Conservation (phyloP, 2,888 invertebrate species). For the Tolmerus cingulatus region DNA sequence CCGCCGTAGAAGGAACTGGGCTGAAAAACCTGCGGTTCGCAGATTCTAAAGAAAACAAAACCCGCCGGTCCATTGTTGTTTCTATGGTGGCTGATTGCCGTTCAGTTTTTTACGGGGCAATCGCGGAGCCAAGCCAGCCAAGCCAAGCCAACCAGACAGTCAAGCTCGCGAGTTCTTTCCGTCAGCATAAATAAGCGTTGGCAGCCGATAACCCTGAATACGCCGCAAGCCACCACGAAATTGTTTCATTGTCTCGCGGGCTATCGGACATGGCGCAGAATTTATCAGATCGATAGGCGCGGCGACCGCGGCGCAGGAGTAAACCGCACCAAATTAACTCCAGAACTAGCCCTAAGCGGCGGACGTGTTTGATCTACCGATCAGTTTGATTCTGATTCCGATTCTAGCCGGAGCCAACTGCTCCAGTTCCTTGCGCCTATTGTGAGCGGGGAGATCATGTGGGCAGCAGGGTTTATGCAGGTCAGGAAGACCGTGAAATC, state of each 20-base stretch:
- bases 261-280: background rate
- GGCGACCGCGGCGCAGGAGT: background rate
- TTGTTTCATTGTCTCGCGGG: conserved; percentile 11
- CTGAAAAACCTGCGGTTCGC: background rate
- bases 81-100: background rate
- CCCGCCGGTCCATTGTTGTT: background rate
- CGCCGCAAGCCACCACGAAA: conserved; percentile 25
- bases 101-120: background rate
- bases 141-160: background rate
- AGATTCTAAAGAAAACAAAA: conserved; percentile 4
- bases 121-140: background rate
- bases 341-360: conserved; percentile 3
- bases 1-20: conserved; percentile 4
- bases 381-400: background rate
- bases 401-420: background rate
- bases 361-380: conserved; percentile 9
- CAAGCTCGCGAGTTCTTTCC: background rate
- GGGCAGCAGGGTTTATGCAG: background rate
- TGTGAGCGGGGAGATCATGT: background rate
- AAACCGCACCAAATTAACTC: background rate
- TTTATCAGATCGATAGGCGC: background rate
- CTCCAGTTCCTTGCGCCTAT: background rate
- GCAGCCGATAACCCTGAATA: conserved; percentile 22
- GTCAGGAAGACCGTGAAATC: background rate
- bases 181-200: background rate